Conservation (phyloP, 2,797 vertebrate genomes). For the Nannoperca australis region DNA sequence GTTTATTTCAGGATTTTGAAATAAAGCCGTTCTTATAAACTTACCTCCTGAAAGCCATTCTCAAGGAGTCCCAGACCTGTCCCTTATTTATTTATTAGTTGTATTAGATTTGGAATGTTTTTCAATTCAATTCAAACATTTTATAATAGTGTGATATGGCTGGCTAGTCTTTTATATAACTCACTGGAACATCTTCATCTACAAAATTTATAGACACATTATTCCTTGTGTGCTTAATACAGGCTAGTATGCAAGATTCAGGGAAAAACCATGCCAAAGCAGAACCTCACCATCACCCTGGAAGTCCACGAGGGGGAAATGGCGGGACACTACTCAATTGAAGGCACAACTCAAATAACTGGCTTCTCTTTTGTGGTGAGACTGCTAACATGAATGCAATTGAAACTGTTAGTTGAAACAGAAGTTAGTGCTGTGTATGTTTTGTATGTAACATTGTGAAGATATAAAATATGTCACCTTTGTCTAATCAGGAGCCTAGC, state of each 20-base stretch:
- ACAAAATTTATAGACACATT: neutral
- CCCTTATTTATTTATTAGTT: neutral
- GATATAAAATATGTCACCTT: neutral
- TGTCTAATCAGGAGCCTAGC: conserved; percentile 84
- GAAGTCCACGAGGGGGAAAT: conserved; percentile 81
- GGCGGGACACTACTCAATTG: conserved; percentile 80
- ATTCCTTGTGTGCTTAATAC: conserved; percentile 24
- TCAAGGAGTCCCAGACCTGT: no score
- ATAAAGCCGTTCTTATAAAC: neutral
- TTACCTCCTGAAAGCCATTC: neutral
- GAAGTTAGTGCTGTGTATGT: neutral
- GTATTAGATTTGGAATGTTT: neutral
- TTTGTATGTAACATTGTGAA: neutral
- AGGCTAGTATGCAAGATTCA: conserved; percentile 90
- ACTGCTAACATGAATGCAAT: neutral
- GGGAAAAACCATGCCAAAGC: conserved; percentile 17
- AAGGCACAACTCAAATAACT: conserved; percentile 76
- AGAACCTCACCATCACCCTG: conserved; percentile 83
- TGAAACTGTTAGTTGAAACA: no score
- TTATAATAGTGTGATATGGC: neutral
- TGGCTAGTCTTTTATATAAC: neutral
- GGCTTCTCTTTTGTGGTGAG: conserved; percentile 91
- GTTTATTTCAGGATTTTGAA: neutral
- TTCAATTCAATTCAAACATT: neutral
- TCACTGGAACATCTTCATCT: neutral